phyloP scores from a whole-genome alignment of 2,888 invertebrate genomes.

The Autographa pulchrina region DNA sequence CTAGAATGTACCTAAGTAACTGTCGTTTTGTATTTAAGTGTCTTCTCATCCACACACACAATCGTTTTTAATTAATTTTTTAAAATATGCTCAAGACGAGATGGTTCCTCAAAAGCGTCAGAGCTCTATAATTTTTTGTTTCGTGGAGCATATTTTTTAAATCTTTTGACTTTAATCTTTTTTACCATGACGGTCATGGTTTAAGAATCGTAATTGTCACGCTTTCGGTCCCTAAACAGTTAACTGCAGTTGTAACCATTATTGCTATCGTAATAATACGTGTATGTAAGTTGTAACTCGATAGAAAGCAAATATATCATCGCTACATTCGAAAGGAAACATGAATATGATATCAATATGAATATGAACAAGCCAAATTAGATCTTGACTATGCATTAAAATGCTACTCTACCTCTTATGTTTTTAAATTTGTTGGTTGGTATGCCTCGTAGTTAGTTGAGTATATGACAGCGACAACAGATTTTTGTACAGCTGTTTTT shows the following conservation, averaged over 20 bases:
- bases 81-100: too few species aligned
- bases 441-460: not conserved
- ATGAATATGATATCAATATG: not conserved
- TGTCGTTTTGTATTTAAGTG: too few species aligned
- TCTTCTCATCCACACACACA: too few species aligned
- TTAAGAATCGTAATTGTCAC: not conserved
- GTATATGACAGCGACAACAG: not conserved
- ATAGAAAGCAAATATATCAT: not conserved
- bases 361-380: too few species aligned
- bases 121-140: too few species aligned
- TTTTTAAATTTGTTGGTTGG: too few species aligned
- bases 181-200: not conserved
- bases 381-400: too few species aligned
- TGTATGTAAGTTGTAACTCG: not conserved
- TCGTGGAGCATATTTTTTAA: not conserved
- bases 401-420: too few species aligned
- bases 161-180: not conserved
- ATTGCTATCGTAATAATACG: not conserved
- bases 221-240: not conserved
- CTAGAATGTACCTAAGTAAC: too few species aligned
- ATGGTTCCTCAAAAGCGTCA: too few species aligned
- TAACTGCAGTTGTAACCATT: not conserved
- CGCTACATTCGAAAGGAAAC: not conserved
- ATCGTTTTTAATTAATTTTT: too few species aligned
- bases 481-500: conserved; percentile 16